Evolutionary conservation across 2,113 vertebrate genomes (phyloP), one percentile per base, ranked within the genome.

Genomic region (Poeciliopsis occidentalis): DNA sequence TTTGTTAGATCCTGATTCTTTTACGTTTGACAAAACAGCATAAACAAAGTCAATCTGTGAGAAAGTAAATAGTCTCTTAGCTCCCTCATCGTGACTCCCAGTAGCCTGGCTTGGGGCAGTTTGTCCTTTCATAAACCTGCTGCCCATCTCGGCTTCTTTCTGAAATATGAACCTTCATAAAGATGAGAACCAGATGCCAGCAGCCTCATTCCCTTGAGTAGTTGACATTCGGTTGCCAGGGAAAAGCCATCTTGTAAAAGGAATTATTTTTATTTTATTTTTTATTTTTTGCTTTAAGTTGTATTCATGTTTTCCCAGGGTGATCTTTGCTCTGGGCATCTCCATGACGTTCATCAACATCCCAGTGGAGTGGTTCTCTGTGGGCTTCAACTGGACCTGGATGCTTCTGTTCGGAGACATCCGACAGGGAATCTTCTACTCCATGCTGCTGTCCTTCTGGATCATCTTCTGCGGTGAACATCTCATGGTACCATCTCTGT

Each of bases 321-420:
- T 99, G 41, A 99, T 99, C 92, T 96, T 99, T 26, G 97, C 97
- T 69, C 91, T 99, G 83, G 98, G 98, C 3, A 97, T 99, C 81
- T 99, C 97, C 69, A 99, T 99, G 98, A 99, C 97, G 0, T 99
- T 99, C 91, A 98, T 99, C 86, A 99, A 99, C 88, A 96, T 99
- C 76, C 98, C 98, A 0, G 97, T 99, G 81, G 98, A 99, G 78
- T 99, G 98, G 98, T 98, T 99, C 91, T 99, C 98, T 24, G 94
- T 99, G 0, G 97, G 97, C 5, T 99, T 98, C 78, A 95, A 99
- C 91, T 99, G 98, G 98, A 99, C 98, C 0, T 99, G 98, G 98
- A 99, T 99, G 98, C 90, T 99, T 73, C 91, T 99, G 11, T 99
- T 99, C 0, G 97, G 97, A 30, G 98, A 99, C 86, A 98, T 99